These are phyloP conservation scores for Halocynthia aurantium DNA, from an alignment of 23 tunicate species.

Conservation along the genomic window DNA sequence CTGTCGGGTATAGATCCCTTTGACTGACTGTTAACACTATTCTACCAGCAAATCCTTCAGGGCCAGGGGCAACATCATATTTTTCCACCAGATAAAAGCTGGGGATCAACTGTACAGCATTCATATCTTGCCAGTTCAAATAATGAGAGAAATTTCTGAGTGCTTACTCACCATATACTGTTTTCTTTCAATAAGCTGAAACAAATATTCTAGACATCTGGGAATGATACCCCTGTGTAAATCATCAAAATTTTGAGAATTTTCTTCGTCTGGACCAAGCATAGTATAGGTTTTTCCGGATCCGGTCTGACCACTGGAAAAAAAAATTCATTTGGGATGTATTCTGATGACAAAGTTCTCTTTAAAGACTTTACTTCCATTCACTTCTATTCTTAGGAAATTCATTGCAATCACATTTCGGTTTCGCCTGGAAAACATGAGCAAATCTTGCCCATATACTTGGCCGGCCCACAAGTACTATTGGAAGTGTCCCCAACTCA, in stretches of 20 bases:
- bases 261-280: conserved; percentile 51
- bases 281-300: conserved; percentile 74
- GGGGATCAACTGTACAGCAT: background rate
- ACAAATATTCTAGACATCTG: conserved; percentile 42
- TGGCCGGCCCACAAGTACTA: too few species aligned
- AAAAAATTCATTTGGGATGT: background rate
- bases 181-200: conserved; percentile 37
- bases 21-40: too few species aligned
- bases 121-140: too few species aligned
- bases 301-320: conserved; percentile 70
- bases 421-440: too few species aligned
- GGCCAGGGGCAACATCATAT: background rate
- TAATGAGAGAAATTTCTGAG: too few species aligned
- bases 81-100: background rate
- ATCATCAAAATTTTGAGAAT: background rate
- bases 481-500: too few species aligned
- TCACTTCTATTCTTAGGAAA: too few species aligned
- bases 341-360: too few species aligned
- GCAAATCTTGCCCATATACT: too few species aligned
- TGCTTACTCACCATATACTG: conserved; percentile 20
- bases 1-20: too few species aligned
- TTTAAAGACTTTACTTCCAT: too few species aligned
- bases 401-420: too few species aligned
- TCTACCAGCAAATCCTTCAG: background rate
- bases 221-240: conserved; percentile 45